Base-by-base conservation (phyloP, 1,140 invertebrate species). In the Mylabris phalerata region DNA sequence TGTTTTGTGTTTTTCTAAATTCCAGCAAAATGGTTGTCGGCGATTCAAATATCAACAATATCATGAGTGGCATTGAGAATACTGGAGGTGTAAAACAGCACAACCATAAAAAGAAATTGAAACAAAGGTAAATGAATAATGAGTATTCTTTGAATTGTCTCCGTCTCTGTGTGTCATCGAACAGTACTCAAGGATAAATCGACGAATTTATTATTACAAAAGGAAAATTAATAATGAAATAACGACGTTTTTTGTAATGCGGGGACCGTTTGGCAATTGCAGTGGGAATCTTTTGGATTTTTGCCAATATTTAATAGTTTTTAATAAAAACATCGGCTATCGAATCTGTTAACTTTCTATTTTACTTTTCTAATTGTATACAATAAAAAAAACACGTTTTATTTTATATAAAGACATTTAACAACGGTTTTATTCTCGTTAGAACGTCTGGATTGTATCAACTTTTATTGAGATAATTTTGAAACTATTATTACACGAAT, bases 11-110 rank as follows among this genome's bases (percentile, higher is more conserved):
- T 19, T 19, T 19, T 19, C 19, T 19, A 19, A 19, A 19, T 68
- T 67, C 45, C 47, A 69, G 68, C 76, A 86, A 82, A 76, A 89
- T 89, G 86, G 86, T 88, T 65, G 84, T 88, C 62, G 84, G 83
- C 62, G 85, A 88, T 66, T 80, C 79, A 65, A 84, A 73, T 67
- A 85, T 88, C 64, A 84, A 88, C 74, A 89, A 89, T 73, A 90
- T 90, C 64, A 92, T 90, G 85, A 85, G 88, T 58, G 88, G 88
- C 42, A 87, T 90, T 75, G 88, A 90, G 77, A 88, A 86, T 74
- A 88, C 88, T 1, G 86, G 84, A 13, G 87, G 87, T 59, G 86
- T 90, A 52, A 80, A 86, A 54, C 81, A 90, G 45, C 87, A 90
- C 74, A 89, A 89, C 75, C 87, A 90, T 74, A 82, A 87, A 64